Percentiles rank a stretch among this genome's conserved stretches.
phyloP scores from a whole-genome alignment of 2,888 invertebrate species.

The Drosophila gaucha region DNA sequence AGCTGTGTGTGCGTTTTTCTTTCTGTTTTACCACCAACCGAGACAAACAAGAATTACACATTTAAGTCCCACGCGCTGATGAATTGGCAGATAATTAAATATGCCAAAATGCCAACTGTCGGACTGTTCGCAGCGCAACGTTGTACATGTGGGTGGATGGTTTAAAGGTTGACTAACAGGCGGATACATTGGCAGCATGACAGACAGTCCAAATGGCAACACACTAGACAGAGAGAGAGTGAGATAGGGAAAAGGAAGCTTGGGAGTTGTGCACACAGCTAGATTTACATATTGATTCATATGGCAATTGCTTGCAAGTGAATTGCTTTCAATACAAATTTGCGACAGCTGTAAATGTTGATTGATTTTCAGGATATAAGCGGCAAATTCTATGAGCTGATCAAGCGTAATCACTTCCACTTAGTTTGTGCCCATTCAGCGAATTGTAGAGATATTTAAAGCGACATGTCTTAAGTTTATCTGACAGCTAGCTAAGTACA shows the following conservation, averaged over 20 bases:
- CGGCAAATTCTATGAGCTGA: constrained; percentile 10
- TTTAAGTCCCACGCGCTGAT: constrained; percentile 25
- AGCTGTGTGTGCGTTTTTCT: constrained; percentile 6
- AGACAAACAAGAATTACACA: constrained; percentile 10
- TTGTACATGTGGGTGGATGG: constrained; percentile 26
- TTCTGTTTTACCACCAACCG: constrained; percentile 6
- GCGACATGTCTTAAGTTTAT: background rate
- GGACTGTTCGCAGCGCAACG: constrained; percentile 1
- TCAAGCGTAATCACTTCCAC: constrained; percentile 21
- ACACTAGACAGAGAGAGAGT: background rate
- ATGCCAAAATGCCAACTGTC: constrained; percentile 36
- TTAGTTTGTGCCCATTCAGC: constrained; percentile 8
- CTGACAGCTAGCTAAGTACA: background rate
- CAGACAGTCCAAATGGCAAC: constrained; percentile 26
- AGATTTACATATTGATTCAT: constrained; percentile 56
- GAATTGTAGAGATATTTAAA: background rate
- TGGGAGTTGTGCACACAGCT: constrained; percentile 22
- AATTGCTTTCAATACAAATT: constrained; percentile 50
- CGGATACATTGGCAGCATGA: constrained; percentile 28
- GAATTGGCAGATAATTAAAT: constrained; percentile 57
- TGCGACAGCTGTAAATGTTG: constrained; percentile 44
- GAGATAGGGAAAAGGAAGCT: background rate
- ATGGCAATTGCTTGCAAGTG: constrained; percentile 47
- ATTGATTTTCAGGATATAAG: constrained; percentile 35
- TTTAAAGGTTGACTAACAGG: constrained; percentile 44